These are phyloP conservation scores for Drosophila parvula DNA, from an alignment of 1,140 invertebrate genomes.

Conservation along the genomic window DNA sequence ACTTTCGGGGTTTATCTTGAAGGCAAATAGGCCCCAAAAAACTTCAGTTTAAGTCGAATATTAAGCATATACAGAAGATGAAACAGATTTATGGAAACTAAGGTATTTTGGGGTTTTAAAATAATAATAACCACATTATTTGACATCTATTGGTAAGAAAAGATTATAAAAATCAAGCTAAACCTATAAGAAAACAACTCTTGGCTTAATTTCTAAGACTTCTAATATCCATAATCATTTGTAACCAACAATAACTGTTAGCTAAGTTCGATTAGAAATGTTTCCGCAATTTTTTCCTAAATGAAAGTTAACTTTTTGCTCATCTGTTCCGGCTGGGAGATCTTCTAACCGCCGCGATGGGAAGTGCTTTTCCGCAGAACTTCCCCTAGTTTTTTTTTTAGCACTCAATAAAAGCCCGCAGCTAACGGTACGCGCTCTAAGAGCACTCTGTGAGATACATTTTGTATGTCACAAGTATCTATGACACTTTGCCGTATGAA, in stretches of 20 bases:
- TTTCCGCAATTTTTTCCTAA: background rate
- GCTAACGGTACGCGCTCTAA: constrained; percentile 22
- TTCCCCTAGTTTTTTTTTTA: constrained; percentile 3
- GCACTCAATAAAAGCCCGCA: constrained; percentile 33
- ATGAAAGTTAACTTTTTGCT: constrained; percentile 25
- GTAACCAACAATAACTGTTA: background rate
- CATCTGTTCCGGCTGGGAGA: constrained; percentile 9
- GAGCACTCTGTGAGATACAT: constrained; percentile 50
- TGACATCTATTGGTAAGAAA: background rate
- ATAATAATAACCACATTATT: background rate
- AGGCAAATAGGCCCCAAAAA: constrained; percentile 27
- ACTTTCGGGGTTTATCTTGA: constrained; percentile 46
- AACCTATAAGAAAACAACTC: background rate
- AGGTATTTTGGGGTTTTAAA: background rate
- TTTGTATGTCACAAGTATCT: constrained; percentile 68
- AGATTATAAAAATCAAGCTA: too few relatives aligned
- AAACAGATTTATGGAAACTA: constrained; percentile 4
- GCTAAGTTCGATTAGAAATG: constrained; percentile 3
- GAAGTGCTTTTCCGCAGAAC: constrained; percentile 29
- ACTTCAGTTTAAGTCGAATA: constrained; percentile 42
- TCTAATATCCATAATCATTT: background rate
- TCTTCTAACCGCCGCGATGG: background rate
- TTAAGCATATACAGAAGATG: constrained; percentile 38
- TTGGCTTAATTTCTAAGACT: background rate
- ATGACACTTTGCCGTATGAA: constrained; percentile 72